Percentiles rank a stretch among this genome's conserved stretches.
These are phyloP conservation scores for Lysandra coridon DNA, from an alignment of 2,888 invertebrate genomes.

Conservation along the genomic window DNA sequence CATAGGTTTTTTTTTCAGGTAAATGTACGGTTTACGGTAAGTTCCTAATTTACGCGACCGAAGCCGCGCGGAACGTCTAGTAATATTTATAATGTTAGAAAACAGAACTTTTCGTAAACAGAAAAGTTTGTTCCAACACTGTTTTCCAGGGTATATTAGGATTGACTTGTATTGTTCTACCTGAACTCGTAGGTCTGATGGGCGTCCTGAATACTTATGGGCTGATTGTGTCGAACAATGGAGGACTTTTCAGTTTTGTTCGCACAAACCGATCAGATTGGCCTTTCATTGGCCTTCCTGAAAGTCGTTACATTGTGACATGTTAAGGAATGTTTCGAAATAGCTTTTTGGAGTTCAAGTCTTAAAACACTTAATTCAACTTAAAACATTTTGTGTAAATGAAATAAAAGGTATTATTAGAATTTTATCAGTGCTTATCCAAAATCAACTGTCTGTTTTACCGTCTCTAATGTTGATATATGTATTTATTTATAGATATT, in stretches of 20 bases:
- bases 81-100: neutral
- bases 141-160: neutral
- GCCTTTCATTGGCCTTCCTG: neutral
- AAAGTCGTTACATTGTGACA: neutral
- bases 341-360: neutral
- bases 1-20: too few species aligned
- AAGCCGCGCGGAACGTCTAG: too few species aligned
- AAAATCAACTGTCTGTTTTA: too few species aligned
- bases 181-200: neutral
- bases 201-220: neutral
- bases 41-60: too few species aligned
- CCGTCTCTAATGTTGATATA: too few species aligned
- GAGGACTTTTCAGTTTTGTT: neutral
- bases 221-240: conserved; percentile 6
- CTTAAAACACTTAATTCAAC: neutral
- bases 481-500: too few species aligned
- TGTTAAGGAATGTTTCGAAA: neutral
- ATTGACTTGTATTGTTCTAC: neutral
- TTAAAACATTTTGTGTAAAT: neutral
- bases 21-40: too few species aligned
- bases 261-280: neutral
- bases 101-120: neutral
- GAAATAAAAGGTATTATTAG: too few species aligned
- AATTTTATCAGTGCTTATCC: neutral
- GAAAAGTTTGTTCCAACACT: neutral